Conservation (phyloP, 2,113 vertebrate species). For the Vireo altiloquus region DNA sequence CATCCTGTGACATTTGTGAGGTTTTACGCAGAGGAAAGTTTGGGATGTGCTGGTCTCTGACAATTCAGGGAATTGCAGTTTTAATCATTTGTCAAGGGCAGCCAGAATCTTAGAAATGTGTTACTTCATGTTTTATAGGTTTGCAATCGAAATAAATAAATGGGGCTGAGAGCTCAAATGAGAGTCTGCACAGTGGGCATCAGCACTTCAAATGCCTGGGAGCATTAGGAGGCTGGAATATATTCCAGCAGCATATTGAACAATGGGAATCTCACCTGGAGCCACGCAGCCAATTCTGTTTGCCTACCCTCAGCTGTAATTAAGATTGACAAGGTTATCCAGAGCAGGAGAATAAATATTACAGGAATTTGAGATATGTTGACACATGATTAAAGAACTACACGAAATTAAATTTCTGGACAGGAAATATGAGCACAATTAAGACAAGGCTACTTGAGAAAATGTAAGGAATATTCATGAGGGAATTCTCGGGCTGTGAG, state of each 20-base stretch:
- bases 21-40: not conserved
- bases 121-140: not conserved
- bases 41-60: not conserved
- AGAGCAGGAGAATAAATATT: not conserved
- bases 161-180: not conserved
- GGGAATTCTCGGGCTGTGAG: not conserved
- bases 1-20: rapidly evolving
- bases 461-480: rapidly evolving
- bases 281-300: not conserved
- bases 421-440: not conserved
- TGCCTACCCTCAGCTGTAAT: conserved; percentile 5
- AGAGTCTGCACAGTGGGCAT: conserved; percentile 9
- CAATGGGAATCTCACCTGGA: not conserved
- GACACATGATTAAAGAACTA: not conserved
- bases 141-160: not conserved
- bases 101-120: not conserved
- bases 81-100: conserved; percentile 44
- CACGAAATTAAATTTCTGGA: conserved; percentile 18
- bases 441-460: not conserved
- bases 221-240: not conserved
- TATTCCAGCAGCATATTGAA: not conserved
- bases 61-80: not conserved
- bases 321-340: conserved; percentile 42
- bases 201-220: not conserved
- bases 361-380: not conserved